Evolutionary conservation across 2,888 invertebrate genomes (phyloP).

Genomic region (Tortrix viridana): DNA sequence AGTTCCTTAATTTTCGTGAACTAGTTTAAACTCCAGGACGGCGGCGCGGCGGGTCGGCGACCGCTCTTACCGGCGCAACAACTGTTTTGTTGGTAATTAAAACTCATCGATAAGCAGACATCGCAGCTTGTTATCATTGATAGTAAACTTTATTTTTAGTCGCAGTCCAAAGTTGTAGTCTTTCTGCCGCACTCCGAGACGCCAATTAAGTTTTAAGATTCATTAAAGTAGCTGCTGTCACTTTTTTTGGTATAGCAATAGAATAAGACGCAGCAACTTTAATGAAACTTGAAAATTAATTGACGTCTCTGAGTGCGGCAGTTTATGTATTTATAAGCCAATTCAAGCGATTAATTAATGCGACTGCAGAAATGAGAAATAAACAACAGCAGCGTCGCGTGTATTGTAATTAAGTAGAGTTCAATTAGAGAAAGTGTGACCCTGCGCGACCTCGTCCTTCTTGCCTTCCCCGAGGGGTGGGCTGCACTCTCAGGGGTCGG

Average conservation of each 20-base stretch:
- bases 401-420: constrained; percentile 4
- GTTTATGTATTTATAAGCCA: too few relatives aligned
- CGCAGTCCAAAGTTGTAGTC: neutral
- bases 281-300: too few relatives aligned
- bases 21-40: constrained; percentile 19
- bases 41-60: constrained; percentile 14
- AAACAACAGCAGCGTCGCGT: constrained; percentile 1
- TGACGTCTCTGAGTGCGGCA: too few relatives aligned
- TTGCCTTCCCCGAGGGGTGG: neutral
- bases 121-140: constrained; percentile 6
- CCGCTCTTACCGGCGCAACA: constrained; percentile 16
- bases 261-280: too few relatives aligned
- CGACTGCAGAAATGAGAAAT: neutral
- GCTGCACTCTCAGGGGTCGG: neutral
- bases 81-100: constrained; percentile 25
- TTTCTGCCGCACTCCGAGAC: neutral
- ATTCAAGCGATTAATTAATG: neutral
- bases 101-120: constrained; percentile 15
- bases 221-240: too few relatives aligned
- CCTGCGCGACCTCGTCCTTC: constrained; percentile 1
- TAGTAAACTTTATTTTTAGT: constrained; percentile 6
- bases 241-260: too few relatives aligned
- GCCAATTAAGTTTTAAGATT: too few relatives aligned
- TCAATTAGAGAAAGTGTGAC: constrained; percentile 1
- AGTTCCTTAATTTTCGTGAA: constrained; percentile 16